Percentiles rank a stretch among this genome's conserved stretches.
phyloP scores from a whole-genome alignment of 2,888 invertebrate genomes.

The Scaptodrosophila latifasciaeformis region DNA sequence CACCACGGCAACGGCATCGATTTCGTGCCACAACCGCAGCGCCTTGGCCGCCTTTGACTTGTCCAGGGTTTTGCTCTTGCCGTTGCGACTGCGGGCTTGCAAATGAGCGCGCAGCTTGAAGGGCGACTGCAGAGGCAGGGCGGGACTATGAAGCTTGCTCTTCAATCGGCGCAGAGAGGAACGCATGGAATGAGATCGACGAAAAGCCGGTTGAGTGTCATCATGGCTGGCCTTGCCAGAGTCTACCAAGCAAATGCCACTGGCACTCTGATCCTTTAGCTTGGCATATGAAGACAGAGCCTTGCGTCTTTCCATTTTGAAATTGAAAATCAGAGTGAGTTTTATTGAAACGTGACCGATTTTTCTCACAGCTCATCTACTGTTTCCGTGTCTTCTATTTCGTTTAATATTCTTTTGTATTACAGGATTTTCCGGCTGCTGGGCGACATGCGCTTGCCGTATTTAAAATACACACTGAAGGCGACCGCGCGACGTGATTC shows the following conservation, averaged over 20 bases:
- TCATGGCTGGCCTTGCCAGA: conserved; percentile 16
- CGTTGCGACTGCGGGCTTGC: conserved; percentile 46
- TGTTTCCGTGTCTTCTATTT: background rate
- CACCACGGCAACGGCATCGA: conserved; percentile 50
- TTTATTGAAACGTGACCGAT: conserved; percentile 13
- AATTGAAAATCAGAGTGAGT: too few relatives aligned
- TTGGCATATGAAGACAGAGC: conserved; percentile 59
- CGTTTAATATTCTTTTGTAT: conserved; percentile 23
- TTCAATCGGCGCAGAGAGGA: conserved; percentile 82
- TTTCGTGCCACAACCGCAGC: conserved; percentile 47
- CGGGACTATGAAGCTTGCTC: conserved; percentile 76
- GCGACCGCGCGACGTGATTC: conserved; percentile 41
- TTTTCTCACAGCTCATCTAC: background rate
- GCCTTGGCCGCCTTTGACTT: conserved; percentile 45
- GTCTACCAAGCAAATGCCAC: background rate
- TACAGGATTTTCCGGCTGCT: conserved; percentile 34
- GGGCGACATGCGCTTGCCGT: background rate
- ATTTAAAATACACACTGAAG: conserved; percentile 46
- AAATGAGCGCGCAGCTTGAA: conserved; percentile 66
- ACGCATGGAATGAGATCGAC: conserved; percentile 82
- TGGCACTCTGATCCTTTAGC: conserved; percentile 37
- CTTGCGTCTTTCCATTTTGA: conserved; percentile 64
- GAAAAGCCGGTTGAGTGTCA: conserved; percentile 67
- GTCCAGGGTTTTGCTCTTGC: conserved; percentile 29
- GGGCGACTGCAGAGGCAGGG: conserved; percentile 62